These are phyloP conservation scores for Epiblema foenella DNA, from an alignment of 2,888 invertebrate genomes.

Conservation along the genomic window DNA sequence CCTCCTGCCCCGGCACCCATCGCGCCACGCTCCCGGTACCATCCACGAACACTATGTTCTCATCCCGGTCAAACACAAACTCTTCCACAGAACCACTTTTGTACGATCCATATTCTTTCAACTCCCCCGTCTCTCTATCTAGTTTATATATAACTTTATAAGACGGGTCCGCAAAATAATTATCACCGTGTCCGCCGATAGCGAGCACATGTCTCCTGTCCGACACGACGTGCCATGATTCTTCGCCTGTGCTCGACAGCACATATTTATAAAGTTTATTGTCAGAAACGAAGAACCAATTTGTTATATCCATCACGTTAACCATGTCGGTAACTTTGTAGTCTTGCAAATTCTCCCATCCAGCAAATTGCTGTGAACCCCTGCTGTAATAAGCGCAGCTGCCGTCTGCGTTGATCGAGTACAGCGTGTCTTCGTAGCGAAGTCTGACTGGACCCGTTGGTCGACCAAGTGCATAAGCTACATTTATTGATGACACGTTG, in stretches of 20 bases:
- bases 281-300: slow-evolving; percentile 12
- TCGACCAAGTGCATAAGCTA: neutral
- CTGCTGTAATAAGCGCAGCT: slow-evolving; percentile 8
- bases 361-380: neutral
- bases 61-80: slow-evolving; percentile 16
- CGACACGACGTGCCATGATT: neutral
- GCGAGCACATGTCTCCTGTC: neutral
- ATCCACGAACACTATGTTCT: slow-evolving; percentile 8
- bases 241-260: neutral
- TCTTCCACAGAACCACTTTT: neutral
- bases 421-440: neutral
- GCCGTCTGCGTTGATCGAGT: neutral
- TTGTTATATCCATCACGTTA: neutral
- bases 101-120: slow-evolving; percentile 3
- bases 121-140: neutral
- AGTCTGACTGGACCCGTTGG: neutral
- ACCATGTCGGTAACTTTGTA: slow-evolving; percentile 15
- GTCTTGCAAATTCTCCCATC: slow-evolving; percentile 7
- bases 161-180: slow-evolving; percentile 1
- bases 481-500: neutral
- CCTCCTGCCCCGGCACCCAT: neutral
- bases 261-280: slow-evolving; percentile 11
- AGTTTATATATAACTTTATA: slow-evolving; percentile 8
- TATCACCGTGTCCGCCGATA: neutral
- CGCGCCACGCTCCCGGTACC: neutral